Conservation (phyloP, 2,888 invertebrate species). For the Lasius fuliginosus region DNA sequence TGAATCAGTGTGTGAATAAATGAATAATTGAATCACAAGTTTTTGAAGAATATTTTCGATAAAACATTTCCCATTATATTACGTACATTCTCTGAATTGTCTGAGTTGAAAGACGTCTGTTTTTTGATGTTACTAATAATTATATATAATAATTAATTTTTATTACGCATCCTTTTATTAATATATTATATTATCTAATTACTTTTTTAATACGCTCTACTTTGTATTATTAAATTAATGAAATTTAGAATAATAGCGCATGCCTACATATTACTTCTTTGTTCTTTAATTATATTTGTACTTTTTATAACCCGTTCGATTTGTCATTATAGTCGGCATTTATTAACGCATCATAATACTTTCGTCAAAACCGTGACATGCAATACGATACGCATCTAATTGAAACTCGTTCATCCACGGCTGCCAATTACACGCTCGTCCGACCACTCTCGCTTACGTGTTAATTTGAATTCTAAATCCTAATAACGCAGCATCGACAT, state of each 20-base stretch:
- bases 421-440: conserved; percentile 53
- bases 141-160: too few species aligned
- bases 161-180: too few species aligned
- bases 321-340: conserved; percentile 34
- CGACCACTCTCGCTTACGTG: conserved; percentile 48
- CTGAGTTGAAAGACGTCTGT: too few species aligned
- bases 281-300: conserved; percentile 7
- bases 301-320: background rate
- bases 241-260: background rate
- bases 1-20: background rate
- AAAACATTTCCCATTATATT: too few species aligned
- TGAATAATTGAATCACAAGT: background rate
- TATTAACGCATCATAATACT: conserved; percentile 39
- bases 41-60: too few species aligned
- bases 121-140: too few species aligned
- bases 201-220: background rate
- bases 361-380: conserved; percentile 33
- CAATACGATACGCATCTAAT: conserved; percentile 30
- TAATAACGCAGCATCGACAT: conserved; percentile 34
- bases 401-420: conserved; percentile 43
- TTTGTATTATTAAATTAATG: background rate
- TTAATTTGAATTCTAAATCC: conserved; percentile 37
- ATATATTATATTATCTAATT: too few species aligned
- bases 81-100: too few species aligned
- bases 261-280: background rate